Base-by-base conservation (phyloP, 2,888 invertebrate genomes). In the Cantharis lateralis region DNA sequence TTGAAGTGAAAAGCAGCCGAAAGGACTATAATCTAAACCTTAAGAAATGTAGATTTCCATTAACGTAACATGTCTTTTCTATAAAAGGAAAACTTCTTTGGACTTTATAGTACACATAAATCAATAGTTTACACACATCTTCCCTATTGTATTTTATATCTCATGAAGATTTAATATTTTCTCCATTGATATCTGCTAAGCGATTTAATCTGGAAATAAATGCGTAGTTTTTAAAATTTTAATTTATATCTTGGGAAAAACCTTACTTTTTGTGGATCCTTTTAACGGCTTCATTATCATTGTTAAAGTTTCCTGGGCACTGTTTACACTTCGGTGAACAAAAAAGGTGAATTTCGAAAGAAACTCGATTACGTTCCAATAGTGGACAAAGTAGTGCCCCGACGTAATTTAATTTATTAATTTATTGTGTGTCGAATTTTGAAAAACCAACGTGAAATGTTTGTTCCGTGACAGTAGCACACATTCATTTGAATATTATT, bases 61-160 rank as follows among this genome's bases (percentile, higher is more conserved):
- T 72, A 68, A 66, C 72, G 72, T 72, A 63, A 71, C 71, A 63
- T 71, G 28, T 62, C 26, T 13, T 63, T 63, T 66, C 64, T 72
- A 18, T 68, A 64, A 72, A 72, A 72, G 20, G 66, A 72, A 71
- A 71, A 66, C 24, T 24, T 66, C 24, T 66, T 66, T 20, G 16
- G 64, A 66, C 64, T 66, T 66, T 66, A 66, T 66, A 66, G 18
- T 66, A 66, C 16, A 66, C 15, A 66, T 18, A 66, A 66, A 66
- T 66, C 64, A 24, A 66, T 66, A 66, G 64, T 18, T 24, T 24
- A 20, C 24, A 66, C 64, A 66, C 64, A 24, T 66, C 64, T 10
- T 16, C 4, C 64, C 24, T 66, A 20, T 20, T 16, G 18, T 66
- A 15, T 15, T 20, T 20, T 20, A 66, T 66, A 66, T 20, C 20